phyloP scores from a whole-genome alignment of 2,888 invertebrate species.

The Tetropium fuscum region DNA sequence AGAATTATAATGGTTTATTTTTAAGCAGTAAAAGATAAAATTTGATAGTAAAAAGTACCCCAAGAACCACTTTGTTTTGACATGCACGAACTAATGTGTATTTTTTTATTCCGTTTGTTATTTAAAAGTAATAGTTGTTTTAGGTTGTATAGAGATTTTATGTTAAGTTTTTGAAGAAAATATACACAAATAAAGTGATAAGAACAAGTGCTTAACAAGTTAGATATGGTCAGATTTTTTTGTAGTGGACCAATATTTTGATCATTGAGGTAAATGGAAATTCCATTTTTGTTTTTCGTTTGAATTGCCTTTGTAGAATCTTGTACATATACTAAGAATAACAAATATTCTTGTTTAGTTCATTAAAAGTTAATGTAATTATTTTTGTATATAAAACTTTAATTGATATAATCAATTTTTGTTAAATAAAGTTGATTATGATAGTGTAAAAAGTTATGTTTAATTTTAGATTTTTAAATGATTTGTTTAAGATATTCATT shows the following conservation, averaged over 20 bases:
- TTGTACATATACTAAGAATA: slow-evolving; percentile 27
- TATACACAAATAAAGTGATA: slow-evolving; percentile 40
- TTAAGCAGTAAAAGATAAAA: too few relatives aligned
- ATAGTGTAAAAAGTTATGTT: slow-evolving; percentile 37
- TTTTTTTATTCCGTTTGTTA: not conserved
- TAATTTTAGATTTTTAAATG: slow-evolving; percentile 38
- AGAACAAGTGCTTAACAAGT: slow-evolving; percentile 53
- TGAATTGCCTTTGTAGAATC: slow-evolving; percentile 29
- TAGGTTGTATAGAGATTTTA: slow-evolving; percentile 9
- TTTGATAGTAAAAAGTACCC: slow-evolving; percentile 9
- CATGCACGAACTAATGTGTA: not conserved
- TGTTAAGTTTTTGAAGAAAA: slow-evolving; percentile 16
- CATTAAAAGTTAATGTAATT: slow-evolving; percentile 37
- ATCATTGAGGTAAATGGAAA: slow-evolving; percentile 28
- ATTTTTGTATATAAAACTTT: slow-evolving; percentile 40
- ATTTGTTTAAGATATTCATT: slow-evolving; percentile 21
- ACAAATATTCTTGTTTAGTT: slow-evolving; percentile 19
- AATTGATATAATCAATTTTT: slow-evolving; percentile 29
- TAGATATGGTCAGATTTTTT: slow-evolving; percentile 54
- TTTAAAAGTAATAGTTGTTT: slow-evolving; percentile 12
- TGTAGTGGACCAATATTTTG: slow-evolving; percentile 59
- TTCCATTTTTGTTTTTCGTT: slow-evolving; percentile 34
- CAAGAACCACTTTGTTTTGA: not conserved
- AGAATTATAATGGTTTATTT: too few relatives aligned
- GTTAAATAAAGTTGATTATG: slow-evolving; percentile 27